These are phyloP conservation scores for Andrena fulva DNA, from an alignment of 2,888 invertebrate genomes.

Conservation along the genomic window DNA sequence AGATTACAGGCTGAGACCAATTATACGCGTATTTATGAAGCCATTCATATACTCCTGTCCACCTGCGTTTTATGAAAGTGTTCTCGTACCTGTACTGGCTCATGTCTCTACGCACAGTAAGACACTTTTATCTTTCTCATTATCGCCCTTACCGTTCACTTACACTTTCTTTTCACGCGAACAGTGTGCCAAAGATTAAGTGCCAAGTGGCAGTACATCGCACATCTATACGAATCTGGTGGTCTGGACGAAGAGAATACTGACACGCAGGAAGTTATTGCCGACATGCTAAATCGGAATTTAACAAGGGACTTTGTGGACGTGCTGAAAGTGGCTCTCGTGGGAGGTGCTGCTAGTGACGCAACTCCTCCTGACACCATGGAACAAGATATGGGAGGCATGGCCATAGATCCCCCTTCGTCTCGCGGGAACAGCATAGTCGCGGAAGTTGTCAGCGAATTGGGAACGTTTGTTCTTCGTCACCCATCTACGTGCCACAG, in stretches of 20 bases:
- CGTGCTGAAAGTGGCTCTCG: slow-evolving; percentile 91
- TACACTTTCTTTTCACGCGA: not conserved
- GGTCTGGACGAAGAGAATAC: slow-evolving; percentile 90
- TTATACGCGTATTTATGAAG: slow-evolving; percentile 94
- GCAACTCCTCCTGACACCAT: slow-evolving; percentile 86
- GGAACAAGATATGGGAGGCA: slow-evolving; percentile 90
- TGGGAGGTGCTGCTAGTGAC: slow-evolving; percentile 88
- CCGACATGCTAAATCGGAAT: slow-evolving; percentile 94
- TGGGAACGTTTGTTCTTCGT: slow-evolving; percentile 91
- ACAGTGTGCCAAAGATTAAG: slow-evolving; percentile 87
- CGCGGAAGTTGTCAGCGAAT: slow-evolving; percentile 92
- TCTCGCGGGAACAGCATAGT: slow-evolving; percentile 83
- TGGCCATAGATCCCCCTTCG: slow-evolving; percentile 87
- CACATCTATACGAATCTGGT: slow-evolving; percentile 91
- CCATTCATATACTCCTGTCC: slow-evolving; percentile 95
- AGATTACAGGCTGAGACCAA: slow-evolving; percentile 93
- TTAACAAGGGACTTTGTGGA: slow-evolving; percentile 95
- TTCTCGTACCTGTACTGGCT: slow-evolving; percentile 92
- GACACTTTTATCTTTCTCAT: slow-evolving; percentile 79
- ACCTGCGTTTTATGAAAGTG: slow-evolving; percentile 90
- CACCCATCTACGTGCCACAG: slow-evolving; percentile 89
- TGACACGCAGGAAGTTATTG: slow-evolving; percentile 93
- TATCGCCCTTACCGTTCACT: not conserved
- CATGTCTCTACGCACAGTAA: slow-evolving; percentile 92
- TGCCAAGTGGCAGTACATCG: slow-evolving; percentile 92